Evolutionary conservation across 2,888 invertebrate genomes (phyloP), one percentile per base, ranked within the genome.

Genomic region (Dendrolimus houi): DNA sequence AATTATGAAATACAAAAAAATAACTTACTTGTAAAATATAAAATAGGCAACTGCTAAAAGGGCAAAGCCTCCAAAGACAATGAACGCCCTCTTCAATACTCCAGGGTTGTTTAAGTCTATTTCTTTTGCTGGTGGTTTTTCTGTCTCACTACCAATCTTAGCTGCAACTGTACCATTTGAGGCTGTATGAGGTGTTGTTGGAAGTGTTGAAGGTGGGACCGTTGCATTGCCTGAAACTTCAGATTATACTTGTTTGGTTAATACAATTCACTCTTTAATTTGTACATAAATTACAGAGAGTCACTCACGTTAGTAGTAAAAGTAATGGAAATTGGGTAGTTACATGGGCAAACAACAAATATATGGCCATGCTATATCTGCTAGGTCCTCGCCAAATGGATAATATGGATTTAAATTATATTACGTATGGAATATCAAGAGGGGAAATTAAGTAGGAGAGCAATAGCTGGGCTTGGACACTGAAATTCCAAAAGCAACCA

Each of bases 31-130:
- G 66, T 90, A 91, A 67, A 89, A 87, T 71, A 91, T 77, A 61
- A 88, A 86, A 68, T 91, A 91, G 13, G 86, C 86, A 13, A 80
- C 67, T 14, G 85, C 90, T 60, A 91, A 69, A 13, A 91, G 65
- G 1, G 83, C 79, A 70, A 91, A 87, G 54, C 89, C 89, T 57
- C 91, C 89, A 67, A 91, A 91, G 0, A 91, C 91, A 57, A 91
- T 91, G 2, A 86, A 66, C 1, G 83, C 91, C 64, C 91, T 73
- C 62, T 84, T 89, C 53, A 85, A 63, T 42, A 89, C 91, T 52
- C 87, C 91, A 0, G 90, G 87, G 53, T 74, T 82, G 52, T 78
- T 82, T 2, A 86, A 61, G 60, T 85, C 80, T 17, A 81, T 57
- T 7, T 67, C 59, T 53, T 75, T 76, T 1, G 70, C 63, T 0